These are phyloP conservation scores for Sesia bembeciformis DNA, from an alignment of 2,888 invertebrate species.

Conservation along the genomic window DNA sequence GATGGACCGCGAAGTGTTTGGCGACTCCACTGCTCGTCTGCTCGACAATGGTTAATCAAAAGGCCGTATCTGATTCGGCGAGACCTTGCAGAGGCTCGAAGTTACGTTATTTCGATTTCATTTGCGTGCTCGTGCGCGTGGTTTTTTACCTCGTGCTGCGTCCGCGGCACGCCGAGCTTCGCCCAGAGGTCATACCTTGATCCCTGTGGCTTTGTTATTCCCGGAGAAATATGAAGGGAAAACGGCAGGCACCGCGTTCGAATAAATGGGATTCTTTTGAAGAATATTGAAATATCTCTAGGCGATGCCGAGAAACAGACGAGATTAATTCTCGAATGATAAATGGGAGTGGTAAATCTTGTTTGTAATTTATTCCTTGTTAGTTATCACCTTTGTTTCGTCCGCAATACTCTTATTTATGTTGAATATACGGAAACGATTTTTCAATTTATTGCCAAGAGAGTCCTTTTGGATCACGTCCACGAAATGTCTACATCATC, in stretches of 20 bases:
- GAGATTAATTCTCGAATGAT: slow-evolving; percentile 59
- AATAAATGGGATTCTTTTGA: slow-evolving; percentile 63
- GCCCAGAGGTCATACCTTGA: slow-evolving; percentile 56
- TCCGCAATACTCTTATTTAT: slow-evolving; percentile 18
- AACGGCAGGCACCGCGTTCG: slow-evolving; percentile 34
- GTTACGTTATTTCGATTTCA: slow-evolving; percentile 71
- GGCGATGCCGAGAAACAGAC: slow-evolving; percentile 43
- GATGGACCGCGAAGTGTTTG: background rate
- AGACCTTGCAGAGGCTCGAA: slow-evolving; percentile 44
- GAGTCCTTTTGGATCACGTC: background rate
- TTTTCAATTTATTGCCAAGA: background rate
- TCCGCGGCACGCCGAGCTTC: slow-evolving; percentile 23
- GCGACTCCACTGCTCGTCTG: slow-evolving; percentile 38
- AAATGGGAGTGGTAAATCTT: slow-evolving; percentile 55
- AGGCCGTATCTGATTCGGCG: slow-evolving; percentile 62
- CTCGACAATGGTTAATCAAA: slow-evolving; percentile 71
- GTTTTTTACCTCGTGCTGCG: slow-evolving; percentile 50
- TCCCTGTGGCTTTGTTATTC: slow-evolving; percentile 25
- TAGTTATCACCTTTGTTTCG: slow-evolving; percentile 47
- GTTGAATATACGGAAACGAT: background rate
- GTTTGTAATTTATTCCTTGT: slow-evolving; percentile 51
- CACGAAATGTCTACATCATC: slow-evolving; percentile 26
- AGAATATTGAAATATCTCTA: slow-evolving; percentile 64
- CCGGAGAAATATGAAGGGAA: slow-evolving; percentile 62
- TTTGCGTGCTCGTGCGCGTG: slow-evolving; percentile 64